Evolutionary conservation across 2,113 vertebrate genomes (phyloP).

Genomic region (Pelodiscus sinensis): DNA sequence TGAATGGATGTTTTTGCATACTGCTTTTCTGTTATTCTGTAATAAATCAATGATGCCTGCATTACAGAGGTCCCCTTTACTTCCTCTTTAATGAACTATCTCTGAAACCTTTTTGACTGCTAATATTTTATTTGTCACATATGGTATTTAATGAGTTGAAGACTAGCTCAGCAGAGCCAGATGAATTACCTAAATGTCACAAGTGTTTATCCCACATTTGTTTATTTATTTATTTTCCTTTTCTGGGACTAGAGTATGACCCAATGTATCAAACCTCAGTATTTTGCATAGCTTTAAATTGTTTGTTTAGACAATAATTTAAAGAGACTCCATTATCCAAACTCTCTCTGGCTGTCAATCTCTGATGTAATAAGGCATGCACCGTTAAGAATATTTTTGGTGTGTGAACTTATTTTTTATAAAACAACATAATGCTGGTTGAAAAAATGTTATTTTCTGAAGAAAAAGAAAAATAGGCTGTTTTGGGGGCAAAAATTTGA

Average conservation of each 20-base stretch:
- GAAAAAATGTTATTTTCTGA: neutral
- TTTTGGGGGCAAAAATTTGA: neutral
- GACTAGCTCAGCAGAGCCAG: neutral
- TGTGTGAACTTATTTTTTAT: neutral
- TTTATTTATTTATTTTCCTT: neutral
- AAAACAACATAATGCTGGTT: neutral
- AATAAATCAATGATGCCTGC: slow-evolving; percentile 6
- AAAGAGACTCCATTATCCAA: neutral
- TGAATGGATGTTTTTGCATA: neutral
- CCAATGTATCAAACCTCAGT: neutral
- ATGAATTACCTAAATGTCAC: slow-evolving; percentile 7
- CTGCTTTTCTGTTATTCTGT: slow-evolving; percentile 5
- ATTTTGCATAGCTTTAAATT: neutral
- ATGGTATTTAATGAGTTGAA: slow-evolving; percentile 17
- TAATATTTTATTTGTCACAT: slow-evolving; percentile 40
- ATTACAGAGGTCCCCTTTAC: slow-evolving; percentile 23
- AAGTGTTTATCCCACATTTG: neutral
- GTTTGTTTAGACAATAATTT: neutral
- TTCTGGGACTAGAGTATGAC: neutral
- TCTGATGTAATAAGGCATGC: neutral
- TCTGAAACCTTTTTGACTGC: slow-evolving; percentile 8
- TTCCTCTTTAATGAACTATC: slow-evolving; percentile 27
- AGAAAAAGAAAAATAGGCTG: neutral
- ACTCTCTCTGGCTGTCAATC: neutral
- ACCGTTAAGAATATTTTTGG: neutral